Conservation (phyloP, 2,888 invertebrate genomes). For the Ichneumoninae sp. region DNA sequence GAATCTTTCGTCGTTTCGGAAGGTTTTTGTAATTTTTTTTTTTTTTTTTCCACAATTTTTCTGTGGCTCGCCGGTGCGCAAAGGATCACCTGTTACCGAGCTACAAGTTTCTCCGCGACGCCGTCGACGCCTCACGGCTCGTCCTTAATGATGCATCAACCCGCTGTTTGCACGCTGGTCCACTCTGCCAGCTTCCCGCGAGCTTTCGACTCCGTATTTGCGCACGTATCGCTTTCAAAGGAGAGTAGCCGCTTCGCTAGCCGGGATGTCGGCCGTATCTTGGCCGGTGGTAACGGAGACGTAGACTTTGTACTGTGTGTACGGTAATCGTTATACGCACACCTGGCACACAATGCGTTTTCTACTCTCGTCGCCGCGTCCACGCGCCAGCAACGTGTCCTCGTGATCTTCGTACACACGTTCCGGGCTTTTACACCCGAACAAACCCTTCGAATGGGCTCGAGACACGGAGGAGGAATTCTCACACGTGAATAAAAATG, state of each 20-base stretch:
- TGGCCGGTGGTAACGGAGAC: no score
- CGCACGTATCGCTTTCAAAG: constrained; percentile 62
- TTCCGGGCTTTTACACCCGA: not conserved
- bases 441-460: constrained; percentile 32
- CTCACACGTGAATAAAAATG: constrained; percentile 22
- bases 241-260: constrained; percentile 47
- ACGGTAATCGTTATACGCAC: not conserved
- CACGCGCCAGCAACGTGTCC: constrained; percentile 42
- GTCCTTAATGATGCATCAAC: constrained; percentile 14
- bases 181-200: constrained; percentile 26
- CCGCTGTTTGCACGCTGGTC: constrained; percentile 18
- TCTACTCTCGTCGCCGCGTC: not conserved
- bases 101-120: constrained; percentile 2
- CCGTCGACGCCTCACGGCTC: constrained; percentile 18
- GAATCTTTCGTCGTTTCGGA: constrained; percentile 48
- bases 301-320: no score
- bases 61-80: constrained; percentile 1
- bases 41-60: constrained; percentile 31
- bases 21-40: constrained; percentile 41
- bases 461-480: constrained; percentile 9
- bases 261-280: not conserved
- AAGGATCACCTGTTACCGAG: constrained; percentile 6
- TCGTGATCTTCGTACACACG: constrained; percentile 38
- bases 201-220: constrained; percentile 57
- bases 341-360: constrained; percentile 31